Conservation (phyloP, 2,888 invertebrate genomes). For the Zaprionus bogoriensis region DNA sequence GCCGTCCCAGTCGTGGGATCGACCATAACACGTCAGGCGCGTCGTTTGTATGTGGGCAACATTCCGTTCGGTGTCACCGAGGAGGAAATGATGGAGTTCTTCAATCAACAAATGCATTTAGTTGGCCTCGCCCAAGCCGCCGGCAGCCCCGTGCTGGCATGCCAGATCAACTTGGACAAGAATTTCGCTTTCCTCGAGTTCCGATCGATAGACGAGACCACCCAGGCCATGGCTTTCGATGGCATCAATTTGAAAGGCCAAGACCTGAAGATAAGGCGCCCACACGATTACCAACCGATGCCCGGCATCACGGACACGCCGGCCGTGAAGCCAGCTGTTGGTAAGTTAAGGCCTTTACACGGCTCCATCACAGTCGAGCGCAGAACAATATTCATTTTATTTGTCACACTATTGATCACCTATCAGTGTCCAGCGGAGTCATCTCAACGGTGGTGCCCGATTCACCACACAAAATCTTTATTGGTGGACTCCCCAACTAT, state of each 20-base stretch:
- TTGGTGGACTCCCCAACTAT: slow-evolving; percentile 99
- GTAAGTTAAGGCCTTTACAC: slow-evolving; percentile 83
- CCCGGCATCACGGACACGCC: slow-evolving; percentile 96
- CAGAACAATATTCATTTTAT: neutral
- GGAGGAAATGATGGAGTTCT: slow-evolving; percentile 99
- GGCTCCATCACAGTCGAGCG: too few species aligned
- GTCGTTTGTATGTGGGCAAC: slow-evolving; percentile 97
- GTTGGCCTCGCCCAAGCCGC: slow-evolving; percentile 98
- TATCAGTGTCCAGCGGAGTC: slow-evolving; percentile 85
- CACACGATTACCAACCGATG: slow-evolving; percentile 99
- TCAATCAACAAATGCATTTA: slow-evolving; percentile 99
- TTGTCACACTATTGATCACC: slow-evolving; percentile 11
- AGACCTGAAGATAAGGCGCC: slow-evolving; percentile 97
- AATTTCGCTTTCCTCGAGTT: slow-evolving; percentile 99
- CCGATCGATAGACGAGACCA: slow-evolving; percentile 98
- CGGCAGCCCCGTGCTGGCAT: slow-evolving; percentile 98
- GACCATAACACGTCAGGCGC: slow-evolving; percentile 96
- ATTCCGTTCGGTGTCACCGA: slow-evolving; percentile 99
- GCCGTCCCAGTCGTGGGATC: slow-evolving; percentile 99
- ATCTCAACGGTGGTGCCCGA: slow-evolving; percentile 98
- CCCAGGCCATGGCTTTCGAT: slow-evolving; percentile 99
- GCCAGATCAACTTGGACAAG: slow-evolving; percentile 99
- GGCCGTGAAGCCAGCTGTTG: slow-evolving; percentile 91
- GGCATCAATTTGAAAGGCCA: slow-evolving; percentile 99
- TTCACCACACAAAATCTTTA: slow-evolving; percentile 99